Conservation (phyloP, 2,888 invertebrate species). For the Ommatoiulus sabulosus region DNA sequence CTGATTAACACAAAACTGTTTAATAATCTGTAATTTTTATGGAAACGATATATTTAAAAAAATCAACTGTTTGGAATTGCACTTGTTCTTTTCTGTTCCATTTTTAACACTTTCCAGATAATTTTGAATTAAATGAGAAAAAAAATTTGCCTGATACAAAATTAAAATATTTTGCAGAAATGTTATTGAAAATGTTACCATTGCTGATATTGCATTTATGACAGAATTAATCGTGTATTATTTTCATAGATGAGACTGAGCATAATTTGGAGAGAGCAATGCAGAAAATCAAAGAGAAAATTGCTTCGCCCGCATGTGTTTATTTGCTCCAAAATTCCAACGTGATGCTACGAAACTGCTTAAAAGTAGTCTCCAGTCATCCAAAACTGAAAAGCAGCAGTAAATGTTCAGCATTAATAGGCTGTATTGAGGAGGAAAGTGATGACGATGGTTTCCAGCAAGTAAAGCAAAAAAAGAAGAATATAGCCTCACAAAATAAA, state of each 20-base stretch:
- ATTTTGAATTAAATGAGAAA: too few relatives aligned
- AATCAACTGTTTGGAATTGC: not conserved
- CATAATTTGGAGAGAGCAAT: slow-evolving; percentile 53
- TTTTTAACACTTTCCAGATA: too few relatives aligned
- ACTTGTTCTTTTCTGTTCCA: too few relatives aligned
- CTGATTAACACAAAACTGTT: not conserved
- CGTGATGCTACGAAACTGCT: slow-evolving; percentile 9
- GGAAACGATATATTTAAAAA: not conserved
- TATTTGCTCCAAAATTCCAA: slow-evolving; percentile 47
- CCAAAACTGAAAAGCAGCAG: not conserved
- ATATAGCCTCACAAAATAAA: not conserved
- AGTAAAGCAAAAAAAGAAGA: slow-evolving; percentile 25
- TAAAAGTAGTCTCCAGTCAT: not conserved
- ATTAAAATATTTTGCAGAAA: too few relatives aligned
- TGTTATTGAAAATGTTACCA: too few relatives aligned
- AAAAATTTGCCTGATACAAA: too few relatives aligned
- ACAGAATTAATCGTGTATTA: not conserved
- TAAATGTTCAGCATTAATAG: not conserved
- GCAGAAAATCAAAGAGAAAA: not conserved
- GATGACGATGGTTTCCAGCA: slow-evolving; percentile 51
- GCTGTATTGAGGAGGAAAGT: slow-evolving; percentile 3
- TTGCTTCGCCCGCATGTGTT: not conserved
- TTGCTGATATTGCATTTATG: too few relatives aligned
- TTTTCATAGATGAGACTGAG: not conserved
- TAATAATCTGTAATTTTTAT: not conserved